Percentiles rank a stretch among this genome's conserved stretches.
Evolutionary conservation across 2,888 invertebrate genomes (phyloP).

Genomic region (Punctoribates punctum): DNA sequence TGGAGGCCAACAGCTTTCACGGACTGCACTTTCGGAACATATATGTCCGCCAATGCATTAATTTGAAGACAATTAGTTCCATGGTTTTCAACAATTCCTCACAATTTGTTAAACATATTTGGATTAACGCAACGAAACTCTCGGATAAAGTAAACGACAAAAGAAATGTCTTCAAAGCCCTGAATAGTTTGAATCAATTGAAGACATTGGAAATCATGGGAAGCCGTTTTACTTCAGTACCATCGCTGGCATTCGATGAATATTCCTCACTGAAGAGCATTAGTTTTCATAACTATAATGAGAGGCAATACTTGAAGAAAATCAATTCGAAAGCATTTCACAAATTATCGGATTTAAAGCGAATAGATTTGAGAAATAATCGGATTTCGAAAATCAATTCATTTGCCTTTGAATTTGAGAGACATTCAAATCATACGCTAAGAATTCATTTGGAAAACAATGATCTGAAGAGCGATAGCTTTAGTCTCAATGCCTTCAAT

Average conservation of each 20-base stretch:
- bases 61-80: neutral
- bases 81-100: constrained; percentile 3
- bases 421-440: constrained; percentile 19
- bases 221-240: constrained; percentile 14
- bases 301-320: neutral
- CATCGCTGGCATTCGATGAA: constrained; percentile 37
- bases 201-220: constrained; percentile 27
- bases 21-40: constrained; percentile 35
- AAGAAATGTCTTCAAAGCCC: constrained; percentile 33
- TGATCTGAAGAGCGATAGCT: constrained; percentile 28
- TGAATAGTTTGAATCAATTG: constrained; percentile 20
- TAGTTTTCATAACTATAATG: constrained; percentile 38
- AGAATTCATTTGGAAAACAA: constrained; percentile 34
- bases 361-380: constrained; percentile 38
- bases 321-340: constrained; percentile 34
- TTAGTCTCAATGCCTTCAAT: constrained; percentile 29
- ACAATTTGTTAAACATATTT: constrained; percentile 9
- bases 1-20: neutral
- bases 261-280: constrained; percentile 1
- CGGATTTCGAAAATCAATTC: constrained; percentile 32
- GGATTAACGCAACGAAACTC: constrained; percentile 36
- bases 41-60: constrained; percentile 33
- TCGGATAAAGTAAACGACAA: neutral
- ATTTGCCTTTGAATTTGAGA: constrained; percentile 37
- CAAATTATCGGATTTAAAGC: neutral